Conservation (phyloP, 2,888 invertebrate species). For the Maniola hyperantus region DNA sequence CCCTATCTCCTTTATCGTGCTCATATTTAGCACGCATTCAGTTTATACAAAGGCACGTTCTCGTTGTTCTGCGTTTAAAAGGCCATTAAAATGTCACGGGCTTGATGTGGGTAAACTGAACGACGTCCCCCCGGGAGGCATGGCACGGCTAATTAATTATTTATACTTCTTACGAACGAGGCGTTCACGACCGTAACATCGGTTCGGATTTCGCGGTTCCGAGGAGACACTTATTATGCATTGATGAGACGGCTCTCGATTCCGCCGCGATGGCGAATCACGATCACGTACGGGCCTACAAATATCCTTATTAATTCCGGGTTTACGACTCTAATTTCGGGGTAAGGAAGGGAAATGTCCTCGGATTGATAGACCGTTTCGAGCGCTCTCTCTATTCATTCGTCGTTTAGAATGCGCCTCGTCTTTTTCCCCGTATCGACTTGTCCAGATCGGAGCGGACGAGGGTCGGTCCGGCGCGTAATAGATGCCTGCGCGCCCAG, state of each 20-base stretch:
- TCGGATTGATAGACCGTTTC: conserved; percentile 43
- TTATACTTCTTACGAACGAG: conserved; percentile 67
- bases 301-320: conserved; percentile 63
- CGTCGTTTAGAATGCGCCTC: conserved; percentile 45
- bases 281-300: conserved; percentile 54
- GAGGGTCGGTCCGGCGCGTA: conserved; percentile 50
- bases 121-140: conserved; percentile 51
- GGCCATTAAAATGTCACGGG: conserved; percentile 76
- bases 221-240: conserved; percentile 33
- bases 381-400: conserved; percentile 46
- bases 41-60: conserved; percentile 58
- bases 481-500: conserved; percentile 56
- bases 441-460: conserved; percentile 49
- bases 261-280: conserved; percentile 41
- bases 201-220: conserved; percentile 44
- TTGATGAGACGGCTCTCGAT: conserved; percentile 40
- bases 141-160: conserved; percentile 66
- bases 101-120: conserved; percentile 63
- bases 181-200: conserved; percentile 40
- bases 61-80: conserved; percentile 67
- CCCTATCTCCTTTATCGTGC: conserved; percentile 52
- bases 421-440: conserved; percentile 47
- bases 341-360: conserved; percentile 31
- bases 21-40: conserved; percentile 45
- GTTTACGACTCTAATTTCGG: conserved; percentile 44